phyloP scores from a whole-genome alignment of 2,888 invertebrate species.

The Euphydryas editha region DNA sequence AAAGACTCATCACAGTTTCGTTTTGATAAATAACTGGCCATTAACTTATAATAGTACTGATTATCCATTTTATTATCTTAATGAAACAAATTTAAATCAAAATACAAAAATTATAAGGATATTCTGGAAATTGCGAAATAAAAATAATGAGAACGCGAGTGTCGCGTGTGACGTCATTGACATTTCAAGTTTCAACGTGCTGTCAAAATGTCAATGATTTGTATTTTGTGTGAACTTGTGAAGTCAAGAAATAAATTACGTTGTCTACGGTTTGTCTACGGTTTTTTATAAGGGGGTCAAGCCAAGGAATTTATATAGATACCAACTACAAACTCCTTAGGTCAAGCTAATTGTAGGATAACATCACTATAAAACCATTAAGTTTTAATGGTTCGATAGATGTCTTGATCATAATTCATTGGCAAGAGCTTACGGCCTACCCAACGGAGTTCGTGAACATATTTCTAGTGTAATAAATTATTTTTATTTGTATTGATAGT shows the following conservation, averaged over 20 bases:
- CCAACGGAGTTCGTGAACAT: no score
- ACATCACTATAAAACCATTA: no score
- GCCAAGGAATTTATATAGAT: no score
- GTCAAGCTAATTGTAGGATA: no score
- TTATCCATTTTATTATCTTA: constrained; percentile 63
- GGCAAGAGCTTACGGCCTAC: no score
- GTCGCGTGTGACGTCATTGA: constrained; percentile 70
- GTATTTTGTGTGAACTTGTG: background rate
- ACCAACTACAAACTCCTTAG: no score
- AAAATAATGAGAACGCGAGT: constrained; percentile 77
- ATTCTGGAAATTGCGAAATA: constrained; percentile 74
- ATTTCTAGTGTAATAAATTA: no score
- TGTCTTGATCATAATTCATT: no score
- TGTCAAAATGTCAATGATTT: constrained; percentile 18
- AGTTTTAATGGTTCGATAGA: no score
- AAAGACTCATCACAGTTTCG: constrained; percentile 80
- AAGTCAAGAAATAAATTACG: background rate
- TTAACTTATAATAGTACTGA: constrained; percentile 78
- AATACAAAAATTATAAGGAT: constrained; percentile 51
- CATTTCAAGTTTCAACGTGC: constrained; percentile 35
- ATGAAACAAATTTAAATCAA: constrained; percentile 30
- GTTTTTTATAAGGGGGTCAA: no score
- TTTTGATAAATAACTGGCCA: constrained; percentile 79
- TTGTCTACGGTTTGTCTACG: constrained; percentile 1
- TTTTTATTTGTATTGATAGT: no score